Evolutionary conservation across 2,797 vertebrate genomes (phyloP).

Genomic region (Microhierax caerulescens): DNA sequence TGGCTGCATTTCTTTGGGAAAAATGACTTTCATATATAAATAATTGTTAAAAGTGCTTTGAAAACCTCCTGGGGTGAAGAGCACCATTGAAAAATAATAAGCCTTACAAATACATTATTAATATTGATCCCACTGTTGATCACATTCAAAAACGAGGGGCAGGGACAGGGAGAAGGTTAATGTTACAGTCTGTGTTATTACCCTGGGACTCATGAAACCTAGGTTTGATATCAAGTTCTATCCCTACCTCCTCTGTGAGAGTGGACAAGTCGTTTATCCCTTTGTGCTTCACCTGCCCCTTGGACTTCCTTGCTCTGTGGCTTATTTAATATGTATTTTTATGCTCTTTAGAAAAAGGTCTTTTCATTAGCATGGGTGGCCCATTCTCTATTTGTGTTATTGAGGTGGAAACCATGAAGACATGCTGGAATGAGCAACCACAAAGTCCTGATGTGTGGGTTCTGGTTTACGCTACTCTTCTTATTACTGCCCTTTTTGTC

Average conservation of each 20-base stretch:
- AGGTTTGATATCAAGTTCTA: neutral
- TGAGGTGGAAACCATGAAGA: neutral
- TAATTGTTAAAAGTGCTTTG: conserved; percentile 53
- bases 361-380: neutral
- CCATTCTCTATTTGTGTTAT: neutral
- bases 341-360: neutral
- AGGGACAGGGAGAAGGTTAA: neutral
- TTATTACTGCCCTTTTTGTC: neutral
- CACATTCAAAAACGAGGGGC: neutral
- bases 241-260: neutral
- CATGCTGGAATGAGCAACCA: neutral
- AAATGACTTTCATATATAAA: conserved; percentile 47
- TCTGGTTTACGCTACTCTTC: neutral
- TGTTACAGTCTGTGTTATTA: accelerated
- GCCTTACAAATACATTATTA: conserved; percentile 29
- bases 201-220: neutral
- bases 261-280: neutral
- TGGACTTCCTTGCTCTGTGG: neutral
- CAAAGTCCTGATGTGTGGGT: neutral
- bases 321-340: neutral
- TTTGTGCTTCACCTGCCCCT: neutral
- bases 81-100: conserved; percentile 47
- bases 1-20: conserved; percentile 46
- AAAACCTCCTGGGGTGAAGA: neutral
- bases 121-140: neutral